phyloP scores from a whole-genome alignment of 2,888 invertebrate species.

The Chrysotoxum bicinctum region DNA sequence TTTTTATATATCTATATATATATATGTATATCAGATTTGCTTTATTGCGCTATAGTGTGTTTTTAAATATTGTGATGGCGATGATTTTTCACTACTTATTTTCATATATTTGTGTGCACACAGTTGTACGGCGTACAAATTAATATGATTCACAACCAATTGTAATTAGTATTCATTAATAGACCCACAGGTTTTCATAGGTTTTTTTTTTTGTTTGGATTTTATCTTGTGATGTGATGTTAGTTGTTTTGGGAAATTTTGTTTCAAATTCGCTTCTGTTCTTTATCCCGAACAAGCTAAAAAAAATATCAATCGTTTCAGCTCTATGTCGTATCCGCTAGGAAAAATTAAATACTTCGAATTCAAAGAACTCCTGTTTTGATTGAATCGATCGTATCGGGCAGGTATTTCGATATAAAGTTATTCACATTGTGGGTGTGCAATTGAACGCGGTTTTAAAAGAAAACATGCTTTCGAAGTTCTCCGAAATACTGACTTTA shows the following conservation, averaged over 20 bases:
- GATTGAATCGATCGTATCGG: too few species aligned
- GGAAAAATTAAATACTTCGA: too few species aligned
- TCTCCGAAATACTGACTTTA: too few species aligned
- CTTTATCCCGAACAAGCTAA: not conserved
- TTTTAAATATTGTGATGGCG: not conserved
- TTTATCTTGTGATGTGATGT: too few species aligned
- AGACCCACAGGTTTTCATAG: not conserved
- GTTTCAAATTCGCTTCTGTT: not conserved
- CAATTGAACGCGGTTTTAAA: too few species aligned
- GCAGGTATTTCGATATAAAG: too few species aligned
- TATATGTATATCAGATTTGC: slow-evolving; percentile 24
- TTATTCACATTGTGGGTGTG: too few species aligned
- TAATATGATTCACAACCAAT: not conserved
- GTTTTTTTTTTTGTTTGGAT: too few species aligned
- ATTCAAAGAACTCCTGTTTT: too few species aligned
- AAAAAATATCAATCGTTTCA: too few species aligned
- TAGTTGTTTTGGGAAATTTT: not conserved
- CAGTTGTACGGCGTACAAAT: not conserved
- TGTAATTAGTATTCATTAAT: not conserved
- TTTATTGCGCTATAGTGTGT: slow-evolving; percentile 23
- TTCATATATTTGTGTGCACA: not conserved
- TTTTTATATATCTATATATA: not conserved
- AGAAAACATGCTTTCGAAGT: too few species aligned
- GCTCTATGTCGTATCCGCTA: too few species aligned
- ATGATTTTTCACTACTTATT: not conserved